These are phyloP conservation scores for Erannis defoliaria DNA, from an alignment of 2,888 invertebrate genomes.

Conservation along the genomic window DNA sequence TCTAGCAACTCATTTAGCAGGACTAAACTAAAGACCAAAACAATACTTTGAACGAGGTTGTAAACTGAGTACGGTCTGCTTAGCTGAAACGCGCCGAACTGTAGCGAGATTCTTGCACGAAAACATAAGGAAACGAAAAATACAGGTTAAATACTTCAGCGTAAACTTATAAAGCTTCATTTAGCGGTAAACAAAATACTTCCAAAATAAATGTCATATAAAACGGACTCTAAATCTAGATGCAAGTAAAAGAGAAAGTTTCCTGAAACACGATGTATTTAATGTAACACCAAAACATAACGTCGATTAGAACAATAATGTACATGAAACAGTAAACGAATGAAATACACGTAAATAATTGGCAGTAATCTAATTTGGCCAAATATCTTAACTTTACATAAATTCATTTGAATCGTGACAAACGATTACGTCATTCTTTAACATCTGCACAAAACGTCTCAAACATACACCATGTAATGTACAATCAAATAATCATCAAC, in stretches of 20 bases:
- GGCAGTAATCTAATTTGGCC: conserved; percentile 78
- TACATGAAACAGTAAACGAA: conserved; percentile 65
- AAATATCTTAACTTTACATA: conserved; percentile 57
- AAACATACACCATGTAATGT: conserved; percentile 16
- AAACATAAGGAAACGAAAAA: conserved; percentile 63
- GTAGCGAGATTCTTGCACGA: conserved; percentile 79
- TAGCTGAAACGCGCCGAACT: conserved; percentile 47
- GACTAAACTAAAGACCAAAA: conserved; percentile 59
- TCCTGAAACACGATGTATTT: conserved; percentile 78
- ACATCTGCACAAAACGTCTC: conserved; percentile 11
- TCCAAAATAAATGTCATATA: conserved; percentile 83
- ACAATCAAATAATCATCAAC: conserved; percentile 12
- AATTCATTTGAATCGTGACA: conserved; percentile 40
- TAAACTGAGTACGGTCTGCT: conserved; percentile 36
- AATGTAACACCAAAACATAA: conserved; percentile 81
- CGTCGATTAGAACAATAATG: conserved; percentile 66
- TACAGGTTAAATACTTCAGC: conserved; percentile 51
- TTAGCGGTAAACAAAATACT: conserved; percentile 71
- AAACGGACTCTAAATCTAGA: conserved; percentile 57
- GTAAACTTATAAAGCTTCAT: conserved; percentile 55
- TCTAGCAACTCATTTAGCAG: conserved; percentile 58
- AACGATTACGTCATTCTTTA: conserved; percentile 9
- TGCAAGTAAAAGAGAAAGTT: conserved; percentile 64
- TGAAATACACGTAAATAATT: conserved; percentile 56
- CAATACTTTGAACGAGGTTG: conserved; percentile 54